Evolutionary conservation across 2,888 invertebrate species (phyloP).

Genomic region (Conomelus anceps): DNA sequence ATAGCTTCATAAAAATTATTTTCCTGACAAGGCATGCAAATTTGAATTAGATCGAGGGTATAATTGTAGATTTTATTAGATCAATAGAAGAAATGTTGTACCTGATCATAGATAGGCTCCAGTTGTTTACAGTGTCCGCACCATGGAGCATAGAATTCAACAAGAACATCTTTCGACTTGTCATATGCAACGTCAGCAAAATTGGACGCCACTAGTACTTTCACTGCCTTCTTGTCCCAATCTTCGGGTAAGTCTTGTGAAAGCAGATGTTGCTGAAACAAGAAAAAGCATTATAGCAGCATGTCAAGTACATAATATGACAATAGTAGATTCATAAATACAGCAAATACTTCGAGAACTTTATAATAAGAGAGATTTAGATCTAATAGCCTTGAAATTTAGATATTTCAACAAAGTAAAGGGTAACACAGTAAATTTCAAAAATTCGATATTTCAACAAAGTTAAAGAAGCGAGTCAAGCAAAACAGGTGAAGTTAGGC

Average conservation of each 20-base stretch:
- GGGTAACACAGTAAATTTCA: too few relatives aligned
- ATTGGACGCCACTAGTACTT: conserved; percentile 87
- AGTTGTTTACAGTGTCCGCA: conserved; percentile 98
- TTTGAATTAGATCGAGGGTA: too few relatives aligned
- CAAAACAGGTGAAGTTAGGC: too few relatives aligned
- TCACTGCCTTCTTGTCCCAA: conserved; percentile 94
- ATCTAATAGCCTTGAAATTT: too few relatives aligned
- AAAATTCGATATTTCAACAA: too few relatives aligned
- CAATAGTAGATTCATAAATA: conserved; percentile 42
- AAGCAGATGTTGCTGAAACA: conserved; percentile 71
- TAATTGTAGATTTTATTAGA: too few relatives aligned
- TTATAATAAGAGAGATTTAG: not conserved
- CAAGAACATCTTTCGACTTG: conserved; percentile 82
- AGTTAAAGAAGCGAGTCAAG: too few relatives aligned
- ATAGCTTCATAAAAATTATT: too few relatives aligned
- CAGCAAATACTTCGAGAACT: conserved; percentile 36
- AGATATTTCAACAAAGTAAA: too few relatives aligned
- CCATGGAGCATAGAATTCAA: conserved; percentile 99
- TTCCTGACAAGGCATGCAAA: too few relatives aligned
- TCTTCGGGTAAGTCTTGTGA: conserved; percentile 92
- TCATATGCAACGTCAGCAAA: conserved; percentile 90
- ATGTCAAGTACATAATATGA: not conserved
- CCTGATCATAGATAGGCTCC: conserved; percentile 85
- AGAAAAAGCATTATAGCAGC: not conserved
- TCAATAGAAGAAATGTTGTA: too few relatives aligned